Evolutionary conservation across 2,113 vertebrate species (phyloP).

Genomic region (Parus major): DNA sequence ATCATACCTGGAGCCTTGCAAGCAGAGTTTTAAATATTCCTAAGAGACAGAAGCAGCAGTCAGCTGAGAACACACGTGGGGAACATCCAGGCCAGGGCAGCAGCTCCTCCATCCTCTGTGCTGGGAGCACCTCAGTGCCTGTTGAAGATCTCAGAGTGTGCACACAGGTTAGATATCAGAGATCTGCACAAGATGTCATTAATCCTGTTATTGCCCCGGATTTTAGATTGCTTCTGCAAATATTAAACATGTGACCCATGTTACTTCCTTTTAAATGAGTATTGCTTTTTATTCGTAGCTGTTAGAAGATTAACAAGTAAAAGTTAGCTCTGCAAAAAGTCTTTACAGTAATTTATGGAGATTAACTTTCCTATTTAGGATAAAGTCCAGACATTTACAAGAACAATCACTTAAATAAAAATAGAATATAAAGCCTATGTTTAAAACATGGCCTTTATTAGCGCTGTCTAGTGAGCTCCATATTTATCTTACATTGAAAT

Average conservation of each 20-base stretch:
- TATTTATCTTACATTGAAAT: slow-evolving; percentile 87
- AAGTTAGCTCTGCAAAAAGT: slow-evolving; percentile 39
- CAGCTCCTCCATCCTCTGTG: not conserved
- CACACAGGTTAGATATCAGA: not conserved
- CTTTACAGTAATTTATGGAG: slow-evolving; percentile 48
- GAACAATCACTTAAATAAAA: slow-evolving; percentile 72
- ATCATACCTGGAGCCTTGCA: not conserved
- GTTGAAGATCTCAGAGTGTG: not conserved
- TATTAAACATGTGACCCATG: slow-evolving; percentile 5
- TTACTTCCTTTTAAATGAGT: slow-evolving; percentile 27
- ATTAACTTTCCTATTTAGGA: slow-evolving; percentile 52
- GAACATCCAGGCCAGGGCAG: not conserved
- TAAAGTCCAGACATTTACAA: slow-evolving; percentile 57
- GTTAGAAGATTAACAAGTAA: slow-evolving; percentile 37
- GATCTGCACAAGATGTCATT: not conserved
- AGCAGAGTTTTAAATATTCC: not conserved
- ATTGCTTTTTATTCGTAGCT: slow-evolving; percentile 57
- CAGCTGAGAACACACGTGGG: not conserved
- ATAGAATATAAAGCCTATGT: slow-evolving; percentile 79
- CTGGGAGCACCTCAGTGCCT: not conserved
- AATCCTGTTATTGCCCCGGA: not conserved
- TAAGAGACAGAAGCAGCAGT: not conserved
- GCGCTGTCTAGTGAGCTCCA: slow-evolving; percentile 81
- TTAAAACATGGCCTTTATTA: slow-evolving; percentile 95
- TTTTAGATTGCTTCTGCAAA: not conserved